phyloP scores from a whole-genome alignment of 2,888 invertebrate genomes.

The Drosophila neotestacea region DNA sequence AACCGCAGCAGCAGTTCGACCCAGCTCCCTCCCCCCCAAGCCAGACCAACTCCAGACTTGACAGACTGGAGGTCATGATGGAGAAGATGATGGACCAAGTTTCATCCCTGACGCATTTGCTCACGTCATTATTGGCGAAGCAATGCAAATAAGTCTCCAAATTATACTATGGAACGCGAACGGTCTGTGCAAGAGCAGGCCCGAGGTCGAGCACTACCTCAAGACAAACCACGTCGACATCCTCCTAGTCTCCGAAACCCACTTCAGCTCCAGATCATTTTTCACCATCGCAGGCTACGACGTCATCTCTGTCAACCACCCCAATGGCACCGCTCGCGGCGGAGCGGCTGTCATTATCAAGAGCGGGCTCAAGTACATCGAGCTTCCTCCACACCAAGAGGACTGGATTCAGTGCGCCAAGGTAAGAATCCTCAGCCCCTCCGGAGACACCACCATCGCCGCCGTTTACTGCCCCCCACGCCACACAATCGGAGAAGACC shows the following conservation, averaged over 20 bases:
- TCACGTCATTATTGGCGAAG: neutral
- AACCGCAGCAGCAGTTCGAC: neutral
- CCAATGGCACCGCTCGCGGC: neutral
- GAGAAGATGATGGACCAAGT: neutral
- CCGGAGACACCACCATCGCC: neutral
- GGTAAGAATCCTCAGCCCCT: neutral
- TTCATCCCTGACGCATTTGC: neutral
- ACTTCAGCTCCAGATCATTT: neutral
- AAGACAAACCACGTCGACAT: constrained; percentile 3
- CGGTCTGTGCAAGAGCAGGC: constrained; percentile 9
- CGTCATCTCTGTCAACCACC: neutral
- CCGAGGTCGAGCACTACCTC: neutral
- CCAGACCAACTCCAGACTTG: neutral
- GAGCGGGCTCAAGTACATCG: neutral
- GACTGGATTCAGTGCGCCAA: neutral
- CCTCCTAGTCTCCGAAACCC: neutral
- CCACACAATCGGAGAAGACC: too few relatives aligned
- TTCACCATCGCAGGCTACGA: neutral
- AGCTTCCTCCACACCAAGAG: neutral
- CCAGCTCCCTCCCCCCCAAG: neutral
- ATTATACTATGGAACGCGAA: neutral
- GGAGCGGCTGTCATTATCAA: neutral
- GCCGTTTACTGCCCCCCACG: too few relatives aligned
- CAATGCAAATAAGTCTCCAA: neutral
- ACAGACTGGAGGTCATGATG: neutral